Conservation (phyloP, 2,113 vertebrate genomes). For the Rhodinocichla rosea region DNA sequence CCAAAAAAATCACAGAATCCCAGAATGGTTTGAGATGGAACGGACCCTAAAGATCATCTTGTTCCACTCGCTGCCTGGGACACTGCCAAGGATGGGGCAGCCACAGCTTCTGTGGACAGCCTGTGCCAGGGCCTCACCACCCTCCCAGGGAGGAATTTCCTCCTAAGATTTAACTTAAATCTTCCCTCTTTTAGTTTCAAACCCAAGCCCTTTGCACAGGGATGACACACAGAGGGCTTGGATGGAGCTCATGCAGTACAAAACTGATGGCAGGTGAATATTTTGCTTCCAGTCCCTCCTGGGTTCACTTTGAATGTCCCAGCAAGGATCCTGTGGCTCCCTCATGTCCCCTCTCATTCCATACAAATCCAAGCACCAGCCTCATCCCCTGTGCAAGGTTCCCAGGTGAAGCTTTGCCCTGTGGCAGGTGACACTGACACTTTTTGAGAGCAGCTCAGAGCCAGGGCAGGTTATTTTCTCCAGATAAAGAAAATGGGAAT, state of each 20-base stretch:
- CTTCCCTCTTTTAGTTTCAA: not conserved
- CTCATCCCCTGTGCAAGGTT: not conserved
- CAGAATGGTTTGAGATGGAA: not conserved
- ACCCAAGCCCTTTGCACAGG: rapidly evolving
- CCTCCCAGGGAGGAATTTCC: not conserved
- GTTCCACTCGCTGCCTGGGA: not conserved
- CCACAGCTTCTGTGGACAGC: not conserved
- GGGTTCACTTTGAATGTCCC: not conserved
- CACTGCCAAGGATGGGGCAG: not conserved
- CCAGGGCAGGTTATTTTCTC: not conserved
- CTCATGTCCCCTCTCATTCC: not conserved
- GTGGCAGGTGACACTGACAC: not conserved
- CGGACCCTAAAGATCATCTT: not conserved
- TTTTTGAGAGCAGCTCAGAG: not conserved
- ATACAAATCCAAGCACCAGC: not conserved
- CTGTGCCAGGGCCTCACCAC: not conserved
- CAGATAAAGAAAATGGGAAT: not conserved
- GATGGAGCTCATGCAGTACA: not conserved
- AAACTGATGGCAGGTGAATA: not conserved
- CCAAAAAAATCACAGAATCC: not conserved
- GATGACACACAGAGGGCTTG: not conserved
- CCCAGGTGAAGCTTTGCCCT: not conserved
- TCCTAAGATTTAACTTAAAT: not conserved
- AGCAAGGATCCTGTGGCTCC: not conserved
- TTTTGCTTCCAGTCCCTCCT: rapidly evolving